A percentile compares a stretch with the other conserved stretches of the same genome.
These are phyloP conservation scores for Tetrao urogallus DNA, from an alignment of 2,113 vertebrate genomes.

Conservation along the genomic window DNA sequence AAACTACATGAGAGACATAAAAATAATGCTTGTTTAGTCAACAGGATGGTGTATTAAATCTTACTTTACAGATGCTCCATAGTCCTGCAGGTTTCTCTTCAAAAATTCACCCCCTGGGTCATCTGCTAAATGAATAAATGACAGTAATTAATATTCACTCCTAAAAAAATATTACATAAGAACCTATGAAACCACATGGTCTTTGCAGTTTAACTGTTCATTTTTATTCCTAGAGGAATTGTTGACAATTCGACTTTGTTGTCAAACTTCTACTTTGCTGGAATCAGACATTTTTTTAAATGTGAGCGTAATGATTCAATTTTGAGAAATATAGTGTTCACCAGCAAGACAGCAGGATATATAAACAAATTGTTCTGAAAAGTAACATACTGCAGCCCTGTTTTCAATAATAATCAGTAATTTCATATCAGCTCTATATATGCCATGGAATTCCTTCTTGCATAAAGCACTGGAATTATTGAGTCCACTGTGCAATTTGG, in stretches of 20 bases:
- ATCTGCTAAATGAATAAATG: accelerated
- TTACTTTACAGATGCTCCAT: not conserved
- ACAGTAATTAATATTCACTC: not conserved
- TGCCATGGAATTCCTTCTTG: not conserved
- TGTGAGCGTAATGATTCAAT: not conserved
- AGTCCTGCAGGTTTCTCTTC: not conserved
- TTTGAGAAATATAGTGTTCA: not conserved
- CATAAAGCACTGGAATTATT: not conserved
- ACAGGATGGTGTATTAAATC: not conserved
- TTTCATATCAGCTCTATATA: not conserved
- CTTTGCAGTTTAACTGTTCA: not conserved
- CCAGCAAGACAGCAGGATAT: not conserved
- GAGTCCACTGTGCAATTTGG: not conserved
- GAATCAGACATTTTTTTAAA: not conserved
- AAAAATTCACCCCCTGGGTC: not conserved
- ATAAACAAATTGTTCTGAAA: not conserved
- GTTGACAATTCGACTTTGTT: not conserved
- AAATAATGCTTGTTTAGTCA: not conserved
- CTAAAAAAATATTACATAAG: not conserved
- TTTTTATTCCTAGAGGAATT: not conserved
- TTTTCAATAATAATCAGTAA: not conserved
- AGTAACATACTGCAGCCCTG: not conserved
- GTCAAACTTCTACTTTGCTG: not conserved
- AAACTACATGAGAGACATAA: not conserved
- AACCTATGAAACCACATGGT: not conserved